These are phyloP conservation scores for Dryobotodes eremita DNA, from an alignment of 2,888 invertebrate species.

Conservation along the genomic window DNA sequence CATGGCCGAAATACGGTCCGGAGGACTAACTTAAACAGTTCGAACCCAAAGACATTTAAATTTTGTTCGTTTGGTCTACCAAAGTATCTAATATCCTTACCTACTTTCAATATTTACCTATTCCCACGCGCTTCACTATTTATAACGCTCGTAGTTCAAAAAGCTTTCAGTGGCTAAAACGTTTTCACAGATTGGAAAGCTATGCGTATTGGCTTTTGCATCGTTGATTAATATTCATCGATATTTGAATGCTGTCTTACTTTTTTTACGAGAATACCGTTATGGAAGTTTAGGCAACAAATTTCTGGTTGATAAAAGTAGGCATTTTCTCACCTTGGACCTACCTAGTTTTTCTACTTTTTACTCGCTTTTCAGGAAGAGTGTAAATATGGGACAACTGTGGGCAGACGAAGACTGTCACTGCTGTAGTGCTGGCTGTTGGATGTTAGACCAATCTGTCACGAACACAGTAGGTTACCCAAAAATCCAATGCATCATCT, in stretches of 20 bases:
- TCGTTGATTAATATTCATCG: slow-evolving; percentile 5
- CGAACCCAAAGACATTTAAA: no score
- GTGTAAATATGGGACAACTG: not conserved
- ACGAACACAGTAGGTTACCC: not conserved
- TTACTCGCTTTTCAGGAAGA: not conserved
- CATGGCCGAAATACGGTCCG: no score
- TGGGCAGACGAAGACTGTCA: not conserved
- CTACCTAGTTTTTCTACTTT: not conserved
- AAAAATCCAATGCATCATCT: not conserved
- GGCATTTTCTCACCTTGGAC: not conserved
- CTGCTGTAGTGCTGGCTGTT: not conserved
- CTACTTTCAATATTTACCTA: not conserved
- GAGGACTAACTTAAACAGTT: no score
- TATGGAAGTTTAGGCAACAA: not conserved
- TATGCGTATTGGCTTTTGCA: not conserved
- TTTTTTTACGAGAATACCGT: not conserved
- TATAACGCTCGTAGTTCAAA: not conserved
- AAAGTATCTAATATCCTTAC: not conserved
- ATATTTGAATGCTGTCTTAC: not conserved
- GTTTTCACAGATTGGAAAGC: not conserved
- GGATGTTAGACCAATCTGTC: not conserved
- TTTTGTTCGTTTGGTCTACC: no score
- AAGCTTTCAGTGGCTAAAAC: not conserved
- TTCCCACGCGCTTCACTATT: not conserved
- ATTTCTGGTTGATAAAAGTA: not conserved